These are phyloP conservation scores for Seriola quinqueradiata DNA, from an alignment of 2,113 vertebrate genomes.

Conservation along the genomic window DNA sequence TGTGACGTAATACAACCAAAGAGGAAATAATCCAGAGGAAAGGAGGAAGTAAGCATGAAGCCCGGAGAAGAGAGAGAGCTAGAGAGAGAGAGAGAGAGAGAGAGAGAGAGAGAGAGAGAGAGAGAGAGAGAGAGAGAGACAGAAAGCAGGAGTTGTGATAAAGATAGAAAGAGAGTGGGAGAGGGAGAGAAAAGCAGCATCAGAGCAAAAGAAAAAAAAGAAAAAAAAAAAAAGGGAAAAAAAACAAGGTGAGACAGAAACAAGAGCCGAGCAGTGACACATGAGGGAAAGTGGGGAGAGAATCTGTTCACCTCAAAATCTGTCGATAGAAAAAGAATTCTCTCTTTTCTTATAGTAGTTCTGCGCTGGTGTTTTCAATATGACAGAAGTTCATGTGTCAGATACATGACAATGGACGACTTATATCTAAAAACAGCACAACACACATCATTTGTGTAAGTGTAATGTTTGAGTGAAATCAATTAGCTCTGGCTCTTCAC, in stretches of 20 bases:
- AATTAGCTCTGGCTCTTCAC: conserved; percentile 53
- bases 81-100: background rate
- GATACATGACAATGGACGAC: background rate
- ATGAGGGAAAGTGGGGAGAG: conserved; percentile 13
- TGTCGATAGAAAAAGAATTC: background rate
- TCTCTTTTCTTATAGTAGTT: background rate
- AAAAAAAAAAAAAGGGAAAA: conserved; percentile 31
- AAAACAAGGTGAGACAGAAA: conserved; percentile 34
- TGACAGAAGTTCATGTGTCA: background rate
- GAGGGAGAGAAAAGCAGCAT: conserved; percentile 34
- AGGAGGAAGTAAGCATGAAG: conserved; percentile 46
- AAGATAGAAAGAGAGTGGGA: conserved; percentile 65
- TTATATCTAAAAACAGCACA: conserved; percentile 29
- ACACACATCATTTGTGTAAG: conserved; percentile 38
- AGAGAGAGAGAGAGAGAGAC: conserved; percentile 22
- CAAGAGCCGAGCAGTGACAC: background rate
- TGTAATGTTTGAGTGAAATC: conserved; percentile 44
- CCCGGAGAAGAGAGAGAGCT: conserved; percentile 11
- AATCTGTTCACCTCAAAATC: conserved; percentile 6
- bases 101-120: conserved; percentile 10
- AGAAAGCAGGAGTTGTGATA: conserved; percentile 57
- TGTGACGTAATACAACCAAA: conserved; percentile 37
- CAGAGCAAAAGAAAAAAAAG: conserved; percentile 40
- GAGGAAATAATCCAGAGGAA: conserved; percentile 53
- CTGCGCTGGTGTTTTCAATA: background rate